Evolutionary conservation across 2,113 vertebrate genomes (phyloP).

Genomic region (Lethenteron reissneri): DNA sequence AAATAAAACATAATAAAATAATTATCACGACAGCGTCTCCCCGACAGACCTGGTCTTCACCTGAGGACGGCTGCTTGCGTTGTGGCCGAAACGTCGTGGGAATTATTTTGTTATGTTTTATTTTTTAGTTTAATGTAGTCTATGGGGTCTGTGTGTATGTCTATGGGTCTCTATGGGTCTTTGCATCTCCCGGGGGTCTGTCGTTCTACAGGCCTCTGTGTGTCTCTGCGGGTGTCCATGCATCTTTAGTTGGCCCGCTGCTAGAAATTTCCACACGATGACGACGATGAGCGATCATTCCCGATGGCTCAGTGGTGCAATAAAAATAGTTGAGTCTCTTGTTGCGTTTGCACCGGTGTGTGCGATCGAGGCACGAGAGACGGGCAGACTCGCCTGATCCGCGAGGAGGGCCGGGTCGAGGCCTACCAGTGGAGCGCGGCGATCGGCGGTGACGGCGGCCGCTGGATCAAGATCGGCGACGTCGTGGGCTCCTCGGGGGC

Average conservation of each 20-base stretch:
- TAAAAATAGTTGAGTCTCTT: too few species aligned
- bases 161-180: neutral
- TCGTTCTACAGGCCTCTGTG: neutral
- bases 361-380: conserved; percentile 26
- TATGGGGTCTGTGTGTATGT: too few species aligned
- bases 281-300: too few species aligned
- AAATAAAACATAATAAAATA: too few species aligned
- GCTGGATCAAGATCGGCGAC: conserved; percentile 92
- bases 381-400: conserved; percentile 44
- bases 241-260: neutral
- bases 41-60: too few species aligned
- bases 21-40: too few species aligned
- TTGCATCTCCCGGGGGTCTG: neutral
- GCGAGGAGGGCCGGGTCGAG: conserved; percentile 34
- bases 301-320: too few species aligned
- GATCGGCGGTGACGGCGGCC: conserved; percentile 17
- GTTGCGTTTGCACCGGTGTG: too few species aligned
- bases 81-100: too few species aligned
- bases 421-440: conserved; percentile 43
- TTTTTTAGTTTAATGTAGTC: too few species aligned
- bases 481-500: conserved; percentile 76
- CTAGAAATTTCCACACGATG: neutral
- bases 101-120: too few species aligned
- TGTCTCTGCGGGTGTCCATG: neutral
- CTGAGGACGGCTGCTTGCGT: too few species aligned